Base-by-base conservation (phyloP, 2,888 invertebrate genomes). In the Steromphala cineraria region DNA sequence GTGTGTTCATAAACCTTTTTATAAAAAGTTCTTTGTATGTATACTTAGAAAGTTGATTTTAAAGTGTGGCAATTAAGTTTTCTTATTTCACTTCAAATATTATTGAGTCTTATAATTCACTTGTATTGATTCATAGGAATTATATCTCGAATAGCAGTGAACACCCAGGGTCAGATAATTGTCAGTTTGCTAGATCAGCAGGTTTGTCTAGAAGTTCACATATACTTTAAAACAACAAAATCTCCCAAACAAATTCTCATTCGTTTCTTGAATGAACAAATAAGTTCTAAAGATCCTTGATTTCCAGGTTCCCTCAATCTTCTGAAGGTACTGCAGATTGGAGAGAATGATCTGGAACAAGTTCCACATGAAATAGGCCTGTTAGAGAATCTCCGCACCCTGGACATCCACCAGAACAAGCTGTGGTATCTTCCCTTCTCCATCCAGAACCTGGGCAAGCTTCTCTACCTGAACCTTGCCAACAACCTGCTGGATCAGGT, bases 351-450 rank as follows among this genome's bases (percentile, higher is more conserved):
- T 74, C 87, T 92, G 83, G 92, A 92, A 79, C 87, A 87, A 53
- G 79, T 93, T 1, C 92, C 93, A 4, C 88, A 89, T 80, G 90
- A 91, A 76, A 83, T 92, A 7, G 91, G 92, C n/a, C 78, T 83
- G 5, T 82, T 93, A 75, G 83, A 85, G 8, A 87, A 88, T 55
- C 85, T 93, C 28, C 82, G 87, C 21, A 84, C 87, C 31, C 85
- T 93, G 17, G 92, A 92, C 67, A 80, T 93, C 13, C 90, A 91
- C 46, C 84, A 88, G 19, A 93, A 93, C 87, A 86, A 85, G 31
- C 84, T 93, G 21, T 92, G 91, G 90, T 89, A 90, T 77, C 81
- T 93, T 8, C 93, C 93, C 4, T 90, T 90, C 75, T 88, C 90
- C 24, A 82, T 92, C 10, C 86, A 85, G 36, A 87, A 88, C 46